Conservation (phyloP, 2,888 invertebrate genomes). For the Cantharis lateralis region DNA sequence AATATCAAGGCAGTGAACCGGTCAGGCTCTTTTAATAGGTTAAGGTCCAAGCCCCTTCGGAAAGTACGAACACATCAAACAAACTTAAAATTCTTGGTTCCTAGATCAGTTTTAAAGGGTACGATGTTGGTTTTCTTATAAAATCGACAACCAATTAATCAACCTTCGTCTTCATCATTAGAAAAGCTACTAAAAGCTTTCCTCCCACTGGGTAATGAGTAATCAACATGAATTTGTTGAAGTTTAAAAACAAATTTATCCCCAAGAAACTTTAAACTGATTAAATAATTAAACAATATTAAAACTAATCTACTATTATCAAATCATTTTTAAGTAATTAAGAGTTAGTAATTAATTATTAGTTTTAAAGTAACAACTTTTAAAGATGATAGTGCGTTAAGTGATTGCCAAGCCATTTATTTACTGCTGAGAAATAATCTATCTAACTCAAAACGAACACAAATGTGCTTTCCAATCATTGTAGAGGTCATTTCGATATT, state of each 20-base stretch:
- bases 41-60: no score
- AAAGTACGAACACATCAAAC: no score
- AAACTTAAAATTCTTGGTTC: not conserved
- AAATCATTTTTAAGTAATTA: not conserved
- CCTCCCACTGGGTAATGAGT: no score
- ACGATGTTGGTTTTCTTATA: not conserved
- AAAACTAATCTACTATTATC: no score
- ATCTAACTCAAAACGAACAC: not conserved
- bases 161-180: not conserved
- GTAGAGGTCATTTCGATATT: not conserved
- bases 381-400: not conserved
- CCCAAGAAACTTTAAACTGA: not conserved
- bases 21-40: no score
- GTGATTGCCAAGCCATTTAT: not conserved
- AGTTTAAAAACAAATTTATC: no score
- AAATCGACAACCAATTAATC: not conserved
- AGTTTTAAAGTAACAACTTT: not conserved
- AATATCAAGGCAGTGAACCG: no score
- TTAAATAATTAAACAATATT: not conserved
- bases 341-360: not conserved
- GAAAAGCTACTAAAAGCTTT: no score
- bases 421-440: not conserved
- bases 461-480: not conserved
- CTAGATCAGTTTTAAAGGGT: not conserved
- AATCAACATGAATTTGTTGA: no score